phyloP scores from a whole-genome alignment of 2,888 invertebrate species.

The Thelaira solivaga region DNA sequence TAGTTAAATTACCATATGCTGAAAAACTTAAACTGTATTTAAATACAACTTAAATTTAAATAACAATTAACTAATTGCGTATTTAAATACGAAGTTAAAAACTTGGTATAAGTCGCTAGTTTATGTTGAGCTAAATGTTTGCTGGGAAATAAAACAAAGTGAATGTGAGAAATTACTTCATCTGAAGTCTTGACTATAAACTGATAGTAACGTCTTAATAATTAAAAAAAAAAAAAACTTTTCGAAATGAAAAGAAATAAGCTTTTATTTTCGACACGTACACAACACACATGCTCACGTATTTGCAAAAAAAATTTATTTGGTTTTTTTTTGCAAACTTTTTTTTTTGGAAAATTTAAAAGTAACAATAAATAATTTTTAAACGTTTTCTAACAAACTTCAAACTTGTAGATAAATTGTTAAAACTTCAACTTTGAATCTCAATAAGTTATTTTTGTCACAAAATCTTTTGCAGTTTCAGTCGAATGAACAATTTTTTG shows the following conservation, averaged over 20 bases:
- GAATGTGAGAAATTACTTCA: constrained; percentile 24
- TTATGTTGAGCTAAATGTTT: too few species aligned
- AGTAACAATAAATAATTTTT: not conserved
- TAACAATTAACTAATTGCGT: too few species aligned
- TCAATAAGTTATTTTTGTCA: not conserved
- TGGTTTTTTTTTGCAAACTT: not conserved
- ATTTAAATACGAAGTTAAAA: too few species aligned
- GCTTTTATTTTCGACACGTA: constrained; percentile 26
- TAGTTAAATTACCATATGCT: too few species aligned
- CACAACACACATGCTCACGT: too few species aligned
- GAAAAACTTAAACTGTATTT: too few species aligned
- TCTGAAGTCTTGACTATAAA: constrained; percentile 10
- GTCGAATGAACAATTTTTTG: not conserved
- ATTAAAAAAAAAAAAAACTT: not conserved
- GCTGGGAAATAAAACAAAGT: constrained; percentile 7
- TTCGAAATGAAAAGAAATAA: constrained; percentile 12
- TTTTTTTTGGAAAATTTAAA: not conserved
- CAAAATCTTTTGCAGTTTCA: not conserved
- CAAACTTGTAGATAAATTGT: not conserved
- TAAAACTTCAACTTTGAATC: not conserved
- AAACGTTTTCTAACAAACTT: not conserved
- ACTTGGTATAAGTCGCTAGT: too few species aligned
- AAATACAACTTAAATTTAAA: too few species aligned
- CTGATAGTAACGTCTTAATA: constrained; percentile 25
- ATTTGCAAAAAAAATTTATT: constrained; percentile 1